A percentile compares a stretch with the other conserved stretches of the same genome.
Evolutionary conservation across 2,113 vertebrate species (phyloP).

Genomic region (Pseudonaja textilis): DNA sequence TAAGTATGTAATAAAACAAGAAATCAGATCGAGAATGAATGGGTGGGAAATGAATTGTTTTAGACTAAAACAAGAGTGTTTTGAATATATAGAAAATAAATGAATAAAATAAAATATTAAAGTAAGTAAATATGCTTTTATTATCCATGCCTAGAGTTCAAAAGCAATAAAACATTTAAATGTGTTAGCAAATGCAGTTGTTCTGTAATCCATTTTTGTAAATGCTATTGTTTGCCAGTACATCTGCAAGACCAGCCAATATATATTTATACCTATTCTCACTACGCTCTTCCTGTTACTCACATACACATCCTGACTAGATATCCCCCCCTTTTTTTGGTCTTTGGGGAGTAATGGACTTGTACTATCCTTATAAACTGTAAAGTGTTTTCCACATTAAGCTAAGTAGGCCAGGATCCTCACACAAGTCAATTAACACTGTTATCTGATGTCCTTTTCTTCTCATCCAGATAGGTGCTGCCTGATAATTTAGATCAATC

Average conservation of each 20-base stretch:
- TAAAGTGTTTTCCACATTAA: slow-evolving; percentile 18
- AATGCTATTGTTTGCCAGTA: background rate
- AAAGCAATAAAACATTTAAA: background rate
- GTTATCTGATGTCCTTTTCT: background rate
- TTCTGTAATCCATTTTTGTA: background rate
- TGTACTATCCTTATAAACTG: background rate
- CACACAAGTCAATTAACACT: slow-evolving; percentile 1
- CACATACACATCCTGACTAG: background rate
- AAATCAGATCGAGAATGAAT: background rate
- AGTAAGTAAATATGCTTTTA: background rate
- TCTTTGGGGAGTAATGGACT: slow-evolving; percentile 21
- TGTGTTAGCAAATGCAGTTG: background rate
- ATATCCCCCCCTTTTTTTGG: background rate
- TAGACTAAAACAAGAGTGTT: background rate
- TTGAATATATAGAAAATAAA: background rate
- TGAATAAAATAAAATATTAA: background rate
- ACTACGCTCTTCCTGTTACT: background rate
- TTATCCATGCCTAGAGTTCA: background rate
- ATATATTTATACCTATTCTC: background rate
- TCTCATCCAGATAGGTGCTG: slow-evolving; percentile 1
- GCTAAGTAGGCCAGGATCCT: slow-evolving; percentile 1
- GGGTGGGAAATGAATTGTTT: background rate
- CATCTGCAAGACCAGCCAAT: background rate
- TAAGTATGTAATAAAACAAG: background rate
- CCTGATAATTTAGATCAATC: background rate